A percentile compares a stretch with the other conserved stretches of the same genome.
Evolutionary conservation across 2,797 vertebrate genomes (phyloP).

Genomic region (Megalops cyprinoides): DNA sequence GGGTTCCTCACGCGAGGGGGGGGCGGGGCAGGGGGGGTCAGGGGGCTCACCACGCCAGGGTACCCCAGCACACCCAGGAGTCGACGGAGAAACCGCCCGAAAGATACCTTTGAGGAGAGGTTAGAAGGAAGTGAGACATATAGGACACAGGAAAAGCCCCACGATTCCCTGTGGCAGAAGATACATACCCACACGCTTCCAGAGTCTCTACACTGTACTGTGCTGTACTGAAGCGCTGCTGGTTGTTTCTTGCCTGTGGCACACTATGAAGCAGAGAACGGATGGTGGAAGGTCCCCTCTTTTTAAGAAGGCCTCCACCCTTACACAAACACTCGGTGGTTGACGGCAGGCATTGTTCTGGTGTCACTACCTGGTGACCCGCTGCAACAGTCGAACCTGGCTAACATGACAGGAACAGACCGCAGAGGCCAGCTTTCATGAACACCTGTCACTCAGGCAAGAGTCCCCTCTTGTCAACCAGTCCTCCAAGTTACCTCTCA

Average conservation of each 20-base stretch:
- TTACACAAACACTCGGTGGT: constrained; percentile 47
- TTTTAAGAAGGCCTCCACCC: constrained; percentile 60
- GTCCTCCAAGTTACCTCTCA: too few species aligned
- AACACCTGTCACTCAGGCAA: constrained; percentile 62
- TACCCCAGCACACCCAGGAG: neutral
- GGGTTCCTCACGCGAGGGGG: constrained; percentile 59
- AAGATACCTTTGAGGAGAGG: too few species aligned
- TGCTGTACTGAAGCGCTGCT: neutral
- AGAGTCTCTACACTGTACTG: too few species aligned
- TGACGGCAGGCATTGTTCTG: constrained; percentile 58
- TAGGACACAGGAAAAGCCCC: too few species aligned
- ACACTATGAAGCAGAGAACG: constrained; percentile 53
- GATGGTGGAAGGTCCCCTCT: constrained; percentile 45
- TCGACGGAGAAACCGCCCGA: neutral
- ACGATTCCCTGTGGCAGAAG: too few species aligned
- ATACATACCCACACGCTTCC: too few species aligned
- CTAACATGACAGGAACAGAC: constrained; percentile 65
- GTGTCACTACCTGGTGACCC: constrained; percentile 65
- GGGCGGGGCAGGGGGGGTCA: neutral
- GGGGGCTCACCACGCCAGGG: neutral
- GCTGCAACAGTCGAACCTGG: constrained; percentile 33
- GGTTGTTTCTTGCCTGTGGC: constrained; percentile 29
- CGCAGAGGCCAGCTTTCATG: constrained; percentile 52
- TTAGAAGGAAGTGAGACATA: neutral
- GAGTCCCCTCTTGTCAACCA: neutral